Evolutionary conservation across 2,888 invertebrate genomes (phyloP).

Genomic region (Sphaeridia pumilis): DNA sequence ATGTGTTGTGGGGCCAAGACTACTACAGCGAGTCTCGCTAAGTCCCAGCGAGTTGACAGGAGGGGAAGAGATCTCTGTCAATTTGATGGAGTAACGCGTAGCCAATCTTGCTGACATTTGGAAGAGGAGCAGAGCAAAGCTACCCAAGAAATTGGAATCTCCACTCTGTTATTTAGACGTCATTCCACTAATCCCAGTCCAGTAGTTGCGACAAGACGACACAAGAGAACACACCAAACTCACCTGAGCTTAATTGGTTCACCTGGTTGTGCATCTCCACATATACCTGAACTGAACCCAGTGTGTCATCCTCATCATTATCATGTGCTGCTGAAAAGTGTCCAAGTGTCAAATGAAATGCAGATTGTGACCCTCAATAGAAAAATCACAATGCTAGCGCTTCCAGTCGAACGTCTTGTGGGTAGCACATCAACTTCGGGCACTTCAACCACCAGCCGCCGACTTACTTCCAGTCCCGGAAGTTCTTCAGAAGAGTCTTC

Average conservation of each 20-base stretch:
- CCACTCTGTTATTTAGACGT: conserved; percentile 33
- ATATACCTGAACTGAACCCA: too few species aligned
- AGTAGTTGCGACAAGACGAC: conserved; percentile 16
- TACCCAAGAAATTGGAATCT: too few species aligned
- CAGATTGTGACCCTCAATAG: conserved; percentile 24
- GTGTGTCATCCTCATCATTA: too few species aligned
- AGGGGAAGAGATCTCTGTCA: conserved; percentile 34
- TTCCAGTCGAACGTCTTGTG: conserved; percentile 35
- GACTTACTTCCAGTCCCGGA: too few species aligned
- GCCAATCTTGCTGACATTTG: conserved; percentile 37
- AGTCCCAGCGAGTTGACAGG: too few species aligned
- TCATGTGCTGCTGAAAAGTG: too few species aligned
- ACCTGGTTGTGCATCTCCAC: too few species aligned
- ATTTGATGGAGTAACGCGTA: conserved; percentile 36
- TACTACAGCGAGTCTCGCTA: conserved; percentile 22
- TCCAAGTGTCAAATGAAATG: too few species aligned
- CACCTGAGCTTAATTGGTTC: too few species aligned
- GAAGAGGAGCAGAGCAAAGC: too few species aligned
- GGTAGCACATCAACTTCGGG: conserved; percentile 16
- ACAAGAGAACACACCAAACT: too few species aligned
- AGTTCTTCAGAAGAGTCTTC: too few species aligned
- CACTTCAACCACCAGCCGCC: background rate
- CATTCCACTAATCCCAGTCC: conserved; percentile 18
- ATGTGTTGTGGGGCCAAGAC: conserved; percentile 23
- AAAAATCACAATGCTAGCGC: conserved; percentile 34